Evolutionary conservation across 1,140 invertebrate species (phyloP).

Genomic region (Theocolax elegans): DNA sequence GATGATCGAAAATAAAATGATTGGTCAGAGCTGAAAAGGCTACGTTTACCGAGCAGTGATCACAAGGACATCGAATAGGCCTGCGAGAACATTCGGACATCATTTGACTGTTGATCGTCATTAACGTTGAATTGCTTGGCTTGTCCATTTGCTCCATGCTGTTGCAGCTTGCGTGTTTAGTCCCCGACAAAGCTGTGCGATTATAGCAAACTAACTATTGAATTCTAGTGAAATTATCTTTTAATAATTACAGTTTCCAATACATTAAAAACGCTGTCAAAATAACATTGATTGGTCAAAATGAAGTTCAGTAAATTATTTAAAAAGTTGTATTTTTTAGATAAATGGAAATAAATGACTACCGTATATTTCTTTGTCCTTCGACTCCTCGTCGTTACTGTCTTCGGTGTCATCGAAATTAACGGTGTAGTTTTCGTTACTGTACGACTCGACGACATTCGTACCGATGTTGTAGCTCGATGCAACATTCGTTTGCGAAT

Average conservation of each 20-base stretch:
- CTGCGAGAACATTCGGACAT: constrained; percentile 57
- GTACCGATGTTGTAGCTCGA: not conserved
- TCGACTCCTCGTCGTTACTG: not conserved
- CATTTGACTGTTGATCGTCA: constrained; percentile 46
- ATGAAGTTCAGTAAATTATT: too few species aligned
- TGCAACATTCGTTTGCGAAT: not conserved
- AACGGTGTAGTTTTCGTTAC: too few species aligned
- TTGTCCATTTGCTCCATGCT: too few species aligned
- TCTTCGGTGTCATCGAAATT: not conserved
- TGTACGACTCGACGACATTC: too few species aligned
- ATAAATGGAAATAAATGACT: too few species aligned
- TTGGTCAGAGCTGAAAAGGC: constrained; percentile 61
- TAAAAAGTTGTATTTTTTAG: too few species aligned
- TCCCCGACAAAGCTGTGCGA: too few species aligned
- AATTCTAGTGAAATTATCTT: too few species aligned
- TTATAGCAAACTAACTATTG: too few species aligned
- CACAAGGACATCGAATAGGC: constrained; percentile 59
- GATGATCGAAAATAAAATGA: constrained; percentile 64
- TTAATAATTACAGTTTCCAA: too few species aligned
- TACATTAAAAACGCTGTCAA: too few species aligned
- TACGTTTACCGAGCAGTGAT: constrained; percentile 61
- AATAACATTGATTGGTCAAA: too few species aligned
- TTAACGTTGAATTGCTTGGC: constrained; percentile 13
- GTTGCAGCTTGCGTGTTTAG: constrained; percentile 45
- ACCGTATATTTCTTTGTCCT: not conserved